Evolutionary conservation across 2,888 invertebrate genomes (phyloP).

Genomic region (Drosophila limbata): DNA sequence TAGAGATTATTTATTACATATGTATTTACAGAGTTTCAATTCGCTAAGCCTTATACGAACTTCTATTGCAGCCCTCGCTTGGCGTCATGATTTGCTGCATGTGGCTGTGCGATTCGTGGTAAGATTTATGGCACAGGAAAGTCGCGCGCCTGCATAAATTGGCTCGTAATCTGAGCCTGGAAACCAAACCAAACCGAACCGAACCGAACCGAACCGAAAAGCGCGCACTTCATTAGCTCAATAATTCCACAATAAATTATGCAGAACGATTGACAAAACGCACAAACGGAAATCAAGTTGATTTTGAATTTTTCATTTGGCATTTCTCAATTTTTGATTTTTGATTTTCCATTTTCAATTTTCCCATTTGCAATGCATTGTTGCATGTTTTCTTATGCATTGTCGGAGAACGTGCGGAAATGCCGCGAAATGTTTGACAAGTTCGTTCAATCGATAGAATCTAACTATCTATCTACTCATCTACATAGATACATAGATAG

Average conservation of each 20-base stretch:
- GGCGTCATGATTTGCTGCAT: constrained; percentile 71
- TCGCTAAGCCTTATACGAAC: not conserved
- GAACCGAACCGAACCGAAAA: constrained; percentile 35
- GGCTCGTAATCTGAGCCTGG: constrained; percentile 64
- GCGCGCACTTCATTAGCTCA: constrained; percentile 77
- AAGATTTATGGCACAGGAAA: constrained; percentile 71
- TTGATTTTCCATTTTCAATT: not conserved
- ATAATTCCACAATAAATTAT: constrained; percentile 75
- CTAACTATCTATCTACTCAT: not conserved
- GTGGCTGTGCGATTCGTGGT: constrained; percentile 56
- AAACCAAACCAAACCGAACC: constrained; percentile 12
- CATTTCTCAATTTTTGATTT: constrained; percentile 7
- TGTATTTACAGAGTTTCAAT: not conserved
- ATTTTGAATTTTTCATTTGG: constrained; percentile 12
- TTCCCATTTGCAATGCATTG: constrained; percentile 1
- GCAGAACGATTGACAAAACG: constrained; percentile 65
- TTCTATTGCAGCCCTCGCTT: constrained; percentile 32
- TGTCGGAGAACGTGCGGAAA: constrained; percentile 36
- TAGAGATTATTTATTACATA: not conserved
- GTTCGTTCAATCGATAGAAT: constrained; percentile 3
- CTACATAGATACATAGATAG: constrained; percentile 1
- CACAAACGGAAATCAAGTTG: constrained; percentile 32
- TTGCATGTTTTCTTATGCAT: constrained; percentile 21
- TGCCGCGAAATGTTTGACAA: constrained; percentile 53
- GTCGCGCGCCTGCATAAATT: constrained; percentile 75